Conservation (phyloP, 2,888 invertebrate genomes). For the Pyrrhosoma nymphula region DNA sequence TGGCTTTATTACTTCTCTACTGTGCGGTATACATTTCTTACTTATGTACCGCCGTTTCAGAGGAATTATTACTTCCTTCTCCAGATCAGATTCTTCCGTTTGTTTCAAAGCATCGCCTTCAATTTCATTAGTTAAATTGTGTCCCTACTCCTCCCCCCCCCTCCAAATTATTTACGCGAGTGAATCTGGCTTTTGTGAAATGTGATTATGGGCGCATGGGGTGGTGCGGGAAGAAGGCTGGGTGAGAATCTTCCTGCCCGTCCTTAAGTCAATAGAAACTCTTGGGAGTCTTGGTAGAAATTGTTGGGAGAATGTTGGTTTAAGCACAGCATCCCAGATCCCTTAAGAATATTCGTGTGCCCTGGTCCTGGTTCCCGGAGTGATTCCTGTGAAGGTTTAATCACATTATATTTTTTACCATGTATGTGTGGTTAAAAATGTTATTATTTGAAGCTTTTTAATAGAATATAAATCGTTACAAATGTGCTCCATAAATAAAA, state of each 20-base stretch:
- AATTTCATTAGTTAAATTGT: slow-evolving; percentile 33
- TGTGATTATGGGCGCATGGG: background rate
- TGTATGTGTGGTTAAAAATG: no score
- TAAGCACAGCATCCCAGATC: background rate
- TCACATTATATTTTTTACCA: no score
- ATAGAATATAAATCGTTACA: no score
- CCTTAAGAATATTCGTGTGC: background rate
- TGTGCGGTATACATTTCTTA: background rate
- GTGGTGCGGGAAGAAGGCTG: background rate
- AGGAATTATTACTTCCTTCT: no score
- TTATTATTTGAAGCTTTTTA: no score
- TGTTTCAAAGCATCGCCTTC: background rate
- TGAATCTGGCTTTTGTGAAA: slow-evolving; percentile 27
- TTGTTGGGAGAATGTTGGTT: background rate
- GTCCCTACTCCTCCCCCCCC: background rate
- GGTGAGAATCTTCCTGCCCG: background rate
- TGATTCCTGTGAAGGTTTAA: no score
- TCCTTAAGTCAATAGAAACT: background rate
- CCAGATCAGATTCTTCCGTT: background rate
- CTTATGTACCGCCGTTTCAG: background rate
- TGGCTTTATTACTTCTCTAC: background rate
- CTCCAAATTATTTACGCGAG: background rate
- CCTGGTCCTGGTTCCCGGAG: no score
- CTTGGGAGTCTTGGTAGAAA: no score
- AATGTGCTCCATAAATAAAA: no score